phyloP scores from a whole-genome alignment of 1,140 invertebrate species.

The Drosophila watanabei region DNA sequence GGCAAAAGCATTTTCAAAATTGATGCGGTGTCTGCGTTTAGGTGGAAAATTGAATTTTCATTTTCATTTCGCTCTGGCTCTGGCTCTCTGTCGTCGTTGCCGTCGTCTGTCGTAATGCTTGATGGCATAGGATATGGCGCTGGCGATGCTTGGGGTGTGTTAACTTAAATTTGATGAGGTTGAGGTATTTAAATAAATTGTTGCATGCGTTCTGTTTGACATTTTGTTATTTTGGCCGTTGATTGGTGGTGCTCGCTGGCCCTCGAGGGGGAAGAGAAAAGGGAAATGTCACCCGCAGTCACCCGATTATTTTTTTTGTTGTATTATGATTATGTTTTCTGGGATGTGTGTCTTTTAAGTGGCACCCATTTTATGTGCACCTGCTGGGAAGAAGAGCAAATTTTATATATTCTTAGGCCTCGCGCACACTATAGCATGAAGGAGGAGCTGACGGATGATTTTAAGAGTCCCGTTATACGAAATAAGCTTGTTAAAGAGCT shows the following conservation, averaged over 20 bases:
- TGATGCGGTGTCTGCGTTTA: conserved; percentile 84
- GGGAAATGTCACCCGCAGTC: conserved; percentile 38
- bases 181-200: conserved; percentile 83
- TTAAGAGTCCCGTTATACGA: too few relatives aligned
- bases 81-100: conserved; percentile 21
- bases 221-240: conserved; percentile 81
- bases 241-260: conserved; percentile 62
- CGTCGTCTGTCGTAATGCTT: conserved; percentile 46
- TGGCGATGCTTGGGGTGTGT: conserved; percentile 61
- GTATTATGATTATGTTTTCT: background rate
- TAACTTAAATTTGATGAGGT: conserved; percentile 77
- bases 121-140: conserved; percentile 6
- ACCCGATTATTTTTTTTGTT: conserved; percentile 15
- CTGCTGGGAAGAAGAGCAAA: background rate
- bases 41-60: conserved; percentile 85
- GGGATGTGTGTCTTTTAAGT: conserved; percentile 11
- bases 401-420: background rate
- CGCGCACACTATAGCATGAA: too few relatives aligned
- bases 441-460: too few relatives aligned
- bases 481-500: too few relatives aligned
- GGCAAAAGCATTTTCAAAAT: conserved; percentile 82
- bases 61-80: conserved; percentile 52
- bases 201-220: conserved; percentile 81
- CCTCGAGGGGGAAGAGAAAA: conserved; percentile 1
- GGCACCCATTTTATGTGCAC: conserved; percentile 11